A percentile compares a stretch with the other conserved stretches of the same genome.
These are phyloP conservation scores for Glaucomys volans DNA, from an alignment of 2,113 vertebrate species.

Conservation along the genomic window DNA sequence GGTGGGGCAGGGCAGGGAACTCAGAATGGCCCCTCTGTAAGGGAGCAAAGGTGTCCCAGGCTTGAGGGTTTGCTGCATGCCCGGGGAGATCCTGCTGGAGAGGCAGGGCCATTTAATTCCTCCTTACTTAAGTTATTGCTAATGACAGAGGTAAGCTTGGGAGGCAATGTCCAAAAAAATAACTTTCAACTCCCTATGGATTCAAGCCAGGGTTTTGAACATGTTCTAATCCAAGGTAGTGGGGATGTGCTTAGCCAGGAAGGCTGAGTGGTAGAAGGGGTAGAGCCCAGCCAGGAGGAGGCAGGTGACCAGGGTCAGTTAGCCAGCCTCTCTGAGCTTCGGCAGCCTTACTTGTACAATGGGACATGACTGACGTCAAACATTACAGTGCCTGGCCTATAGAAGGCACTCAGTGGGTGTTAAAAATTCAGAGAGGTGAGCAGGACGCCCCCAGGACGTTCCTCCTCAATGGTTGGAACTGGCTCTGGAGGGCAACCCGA, in stretches of 20 bases:
- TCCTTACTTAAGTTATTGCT: not conserved
- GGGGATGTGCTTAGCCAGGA: not conserved
- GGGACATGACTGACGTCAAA: not conserved
- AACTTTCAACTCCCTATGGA: not conserved
- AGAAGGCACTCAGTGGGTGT: not conserved
- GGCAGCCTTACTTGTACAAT: not conserved
- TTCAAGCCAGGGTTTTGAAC: not conserved
- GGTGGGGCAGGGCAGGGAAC: not conserved
- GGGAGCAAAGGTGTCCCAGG: not conserved
- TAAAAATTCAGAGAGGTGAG: not conserved
- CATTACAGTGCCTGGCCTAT: not conserved
- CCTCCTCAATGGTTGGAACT: not conserved
- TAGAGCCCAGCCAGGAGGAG: not conserved
- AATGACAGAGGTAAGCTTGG: not conserved
- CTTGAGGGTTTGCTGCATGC: not conserved
- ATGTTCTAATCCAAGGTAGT: not conserved
- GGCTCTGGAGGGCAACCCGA: not conserved
- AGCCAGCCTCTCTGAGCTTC: not conserved
- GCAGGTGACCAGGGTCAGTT: not conserved
- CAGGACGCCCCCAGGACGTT: too few relatives aligned
- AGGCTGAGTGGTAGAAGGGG: rapidly evolving
- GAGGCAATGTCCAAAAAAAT: not conserved
- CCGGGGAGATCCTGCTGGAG: not conserved
- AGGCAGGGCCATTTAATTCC: not conserved
- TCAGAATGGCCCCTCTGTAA: not conserved